A percentile compares a stretch with the other conserved stretches of the same genome.
Conservation (phyloP, 2,888 invertebrate genomes). For the Philhelius pedissequus region DNA sequence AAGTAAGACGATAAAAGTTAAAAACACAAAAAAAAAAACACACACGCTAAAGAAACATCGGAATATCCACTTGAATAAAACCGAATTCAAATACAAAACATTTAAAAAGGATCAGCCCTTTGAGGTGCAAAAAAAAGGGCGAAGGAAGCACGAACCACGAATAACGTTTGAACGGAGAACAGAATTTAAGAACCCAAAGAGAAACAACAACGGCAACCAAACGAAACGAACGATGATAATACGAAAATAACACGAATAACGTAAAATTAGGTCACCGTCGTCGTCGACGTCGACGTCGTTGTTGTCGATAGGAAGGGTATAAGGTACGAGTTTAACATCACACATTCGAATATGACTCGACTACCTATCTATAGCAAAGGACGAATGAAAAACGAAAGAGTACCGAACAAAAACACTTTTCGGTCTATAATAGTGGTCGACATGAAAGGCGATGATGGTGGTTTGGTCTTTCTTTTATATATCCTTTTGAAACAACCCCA, state of each 20-base stretch:
- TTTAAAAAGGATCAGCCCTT: slow-evolving; percentile 18
- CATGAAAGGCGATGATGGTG: slow-evolving; percentile 41
- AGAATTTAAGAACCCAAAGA: slow-evolving; percentile 8
- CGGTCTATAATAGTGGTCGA: slow-evolving; percentile 22
- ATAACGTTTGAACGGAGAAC: slow-evolving; percentile 1
- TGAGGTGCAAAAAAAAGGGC: slow-evolving; percentile 23
- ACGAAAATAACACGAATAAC: slow-evolving; percentile 54
- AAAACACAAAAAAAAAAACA: too few relatives aligned
- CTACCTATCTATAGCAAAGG: neutral
- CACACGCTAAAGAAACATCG: slow-evolving; percentile 29
- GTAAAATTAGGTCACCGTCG: slow-evolving; percentile 58
- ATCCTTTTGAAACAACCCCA: slow-evolving; percentile 1
- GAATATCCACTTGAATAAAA: neutral
- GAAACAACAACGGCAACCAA: slow-evolving; percentile 23
- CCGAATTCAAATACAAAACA: neutral
- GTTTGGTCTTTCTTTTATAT: slow-evolving; percentile 33
- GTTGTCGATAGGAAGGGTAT: slow-evolving; percentile 43
- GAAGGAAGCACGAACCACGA: slow-evolving; percentile 17
- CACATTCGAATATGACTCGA: slow-evolving; percentile 5
- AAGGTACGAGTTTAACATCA: too few relatives aligned
- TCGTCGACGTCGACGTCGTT: neutral
- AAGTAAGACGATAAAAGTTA: slow-evolving; percentile 15
- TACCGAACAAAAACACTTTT: slow-evolving; percentile 54
- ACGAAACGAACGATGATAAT: too few relatives aligned
- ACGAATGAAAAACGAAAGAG: slow-evolving; percentile 27